These are phyloP conservation scores for Antedon mediterranea DNA, from an alignment of 53 echinoderm and acorn worm species.

Conservation along the genomic window DNA sequence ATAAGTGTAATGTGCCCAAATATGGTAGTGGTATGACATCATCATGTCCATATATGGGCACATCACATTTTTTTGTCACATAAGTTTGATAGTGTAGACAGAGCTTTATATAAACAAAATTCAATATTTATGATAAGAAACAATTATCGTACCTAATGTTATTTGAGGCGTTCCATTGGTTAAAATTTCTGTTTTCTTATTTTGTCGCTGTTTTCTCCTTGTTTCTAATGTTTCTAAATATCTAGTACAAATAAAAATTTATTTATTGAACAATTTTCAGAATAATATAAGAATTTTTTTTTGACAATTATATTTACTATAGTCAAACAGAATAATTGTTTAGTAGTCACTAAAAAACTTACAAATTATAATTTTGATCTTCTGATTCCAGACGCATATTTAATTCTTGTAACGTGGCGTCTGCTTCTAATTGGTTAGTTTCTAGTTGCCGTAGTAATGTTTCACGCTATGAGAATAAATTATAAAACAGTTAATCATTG, in stretches of 20 bases:
- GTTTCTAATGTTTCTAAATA: conserved; percentile 43
- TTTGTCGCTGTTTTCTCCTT: conserved; percentile 30
- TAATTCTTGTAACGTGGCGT: conserved; percentile 67
- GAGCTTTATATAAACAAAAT: too few species aligned
- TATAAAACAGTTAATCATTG: not conserved
- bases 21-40: too few species aligned
- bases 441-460: conserved; percentile 76
- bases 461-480: conserved; percentile 47
- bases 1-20: too few species aligned
- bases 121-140: too few species aligned
- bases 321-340: not conserved
- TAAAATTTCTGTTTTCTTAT: conserved; percentile 2
- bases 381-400: conserved; percentile 69
- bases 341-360: conserved; percentile 3
- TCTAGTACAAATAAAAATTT: conserved; percentile 8
- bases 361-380: conserved; percentile 86
- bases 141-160: not conserved
- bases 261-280: too few species aligned
- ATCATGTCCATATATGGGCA: too few species aligned
- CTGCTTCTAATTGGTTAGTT: conserved; percentile 57
- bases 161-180: not conserved
- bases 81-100: too few species aligned
- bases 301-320: too few species aligned
- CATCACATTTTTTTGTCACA: too few species aligned
- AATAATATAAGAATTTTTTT: too few species aligned